Evolutionary conservation across 92 coral and sea anemone species (phyloP).

Genomic region (Ricordea florida): DNA sequence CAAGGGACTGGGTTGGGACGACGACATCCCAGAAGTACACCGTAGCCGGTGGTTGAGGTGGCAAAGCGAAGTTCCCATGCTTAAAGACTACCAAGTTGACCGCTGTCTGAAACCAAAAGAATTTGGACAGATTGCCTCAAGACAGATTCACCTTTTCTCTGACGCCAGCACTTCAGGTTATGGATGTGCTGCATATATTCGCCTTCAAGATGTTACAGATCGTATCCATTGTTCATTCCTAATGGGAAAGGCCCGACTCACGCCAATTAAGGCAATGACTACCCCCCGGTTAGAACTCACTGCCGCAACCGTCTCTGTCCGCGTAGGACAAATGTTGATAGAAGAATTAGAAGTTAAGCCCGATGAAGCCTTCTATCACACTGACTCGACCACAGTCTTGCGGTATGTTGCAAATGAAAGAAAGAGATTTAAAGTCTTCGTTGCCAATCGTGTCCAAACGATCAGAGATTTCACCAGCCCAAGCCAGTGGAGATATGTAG

Average conservation of each 20-base stretch:
- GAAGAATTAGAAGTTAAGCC: slow-evolving; percentile 6
- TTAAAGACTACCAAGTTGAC: slow-evolving; percentile 33
- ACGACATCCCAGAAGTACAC: slow-evolving; percentile 59
- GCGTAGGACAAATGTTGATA: slow-evolving; percentile 21
- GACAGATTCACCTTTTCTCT: slow-evolving; percentile 65
- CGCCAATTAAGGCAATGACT: slow-evolving; percentile 27
- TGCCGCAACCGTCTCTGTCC: slow-evolving; percentile 30
- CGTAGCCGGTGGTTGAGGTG: slow-evolving; percentile 53
- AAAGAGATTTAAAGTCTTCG: slow-evolving; percentile 40
- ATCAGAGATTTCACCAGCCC: slow-evolving; percentile 36
- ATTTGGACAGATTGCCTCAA: slow-evolving; percentile 57
- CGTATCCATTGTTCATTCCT: slow-evolving; percentile 59
- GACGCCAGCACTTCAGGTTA: slow-evolving; percentile 68
- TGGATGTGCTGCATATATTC: slow-evolving; percentile 66
- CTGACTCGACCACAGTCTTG: slow-evolving; percentile 49
- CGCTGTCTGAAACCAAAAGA: slow-evolving; percentile 55
- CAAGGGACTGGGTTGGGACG: slow-evolving; percentile 64
- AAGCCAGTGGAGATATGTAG: slow-evolving; percentile 53
- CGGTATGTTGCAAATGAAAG: slow-evolving; percentile 37
- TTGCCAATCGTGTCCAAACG: slow-evolving; percentile 48
- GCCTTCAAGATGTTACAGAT: slow-evolving; percentile 39
- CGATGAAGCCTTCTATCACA: slow-evolving; percentile 19
- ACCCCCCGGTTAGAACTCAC: slow-evolving; percentile 40
- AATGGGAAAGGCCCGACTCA: slow-evolving; percentile 46
- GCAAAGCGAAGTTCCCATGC: slow-evolving; percentile 39